phyloP scores from a whole-genome alignment of 2,888 invertebrate species.

The Keiferia lycopersicella region DNA sequence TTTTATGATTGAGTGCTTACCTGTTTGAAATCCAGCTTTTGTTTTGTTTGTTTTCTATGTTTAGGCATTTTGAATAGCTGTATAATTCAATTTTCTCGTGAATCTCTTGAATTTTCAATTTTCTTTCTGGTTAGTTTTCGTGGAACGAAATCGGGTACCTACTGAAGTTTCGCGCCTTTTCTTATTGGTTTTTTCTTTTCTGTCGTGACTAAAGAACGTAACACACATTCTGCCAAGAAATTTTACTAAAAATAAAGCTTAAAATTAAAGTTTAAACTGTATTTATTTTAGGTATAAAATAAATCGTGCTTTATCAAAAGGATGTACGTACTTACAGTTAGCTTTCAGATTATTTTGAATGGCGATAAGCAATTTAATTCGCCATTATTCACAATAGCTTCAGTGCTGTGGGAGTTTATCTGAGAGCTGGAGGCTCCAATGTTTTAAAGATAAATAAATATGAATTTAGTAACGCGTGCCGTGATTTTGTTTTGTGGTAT shows the following conservation, averaged over 20 bases:
- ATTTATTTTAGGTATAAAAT: too few species aligned
- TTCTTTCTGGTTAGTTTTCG: background rate
- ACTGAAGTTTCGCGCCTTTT: background rate
- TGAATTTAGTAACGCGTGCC: conserved; percentile 51
- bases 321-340: conserved; percentile 45
- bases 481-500: conserved; percentile 55
- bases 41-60: background rate
- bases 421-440: conserved; percentile 34
- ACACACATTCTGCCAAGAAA: background rate
- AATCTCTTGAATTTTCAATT: background rate
- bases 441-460: conserved; percentile 27
- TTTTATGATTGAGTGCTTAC: background rate
- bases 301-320: conserved; percentile 44
- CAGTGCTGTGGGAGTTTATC: conserved; percentile 58
- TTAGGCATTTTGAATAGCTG: background rate
- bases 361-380: conserved; percentile 46
- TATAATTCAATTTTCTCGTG: background rate
- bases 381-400: conserved; percentile 42
- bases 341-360: conserved; percentile 55
- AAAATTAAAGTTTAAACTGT: too few species aligned
- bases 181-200: background rate
- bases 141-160: too few species aligned
- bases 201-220: background rate
- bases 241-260: too few species aligned
- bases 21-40: background rate